Evolutionary conservation across 64 coral and sea anemone genomes (phyloP).

Genomic region (Catalaphyllia jardinei): DNA sequence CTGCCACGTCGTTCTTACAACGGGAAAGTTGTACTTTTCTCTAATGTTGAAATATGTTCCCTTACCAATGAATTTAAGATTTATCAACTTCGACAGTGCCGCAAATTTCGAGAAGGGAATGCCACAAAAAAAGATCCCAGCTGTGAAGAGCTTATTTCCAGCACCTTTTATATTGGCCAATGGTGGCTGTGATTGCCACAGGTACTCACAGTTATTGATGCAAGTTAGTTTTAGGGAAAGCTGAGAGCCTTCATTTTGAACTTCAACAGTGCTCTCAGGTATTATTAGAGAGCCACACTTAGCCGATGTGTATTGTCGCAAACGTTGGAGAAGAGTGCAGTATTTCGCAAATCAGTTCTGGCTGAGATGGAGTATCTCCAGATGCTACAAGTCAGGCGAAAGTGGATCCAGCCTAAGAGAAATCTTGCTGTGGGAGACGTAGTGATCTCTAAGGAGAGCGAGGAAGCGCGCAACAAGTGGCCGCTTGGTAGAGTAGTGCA

Average conservation of each 20-base stretch:
- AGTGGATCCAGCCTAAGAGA: no score
- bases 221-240: slow-evolving; percentile 36
- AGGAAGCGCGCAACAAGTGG: no score
- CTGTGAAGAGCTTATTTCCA: slow-evolving; percentile 35
- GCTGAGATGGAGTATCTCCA: no score
- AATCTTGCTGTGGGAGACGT: no score
- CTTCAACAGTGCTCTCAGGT: not conserved
- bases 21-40: slow-evolving; percentile 33
- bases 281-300: slow-evolving; percentile 12
- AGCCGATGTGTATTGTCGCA: no score
- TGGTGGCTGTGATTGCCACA: slow-evolving; percentile 47
- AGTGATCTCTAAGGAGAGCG: no score
- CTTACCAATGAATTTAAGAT: slow-evolving; percentile 37
- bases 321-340: no score
- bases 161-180: not conserved
- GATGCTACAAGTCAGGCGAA: no score
- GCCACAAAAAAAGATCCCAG: slow-evolving; percentile 23
- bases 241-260: slow-evolving; percentile 41
- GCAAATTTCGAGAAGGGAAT: slow-evolving; percentile 44
- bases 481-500: no score
- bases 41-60: slow-evolving; percentile 19
- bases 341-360: no score
- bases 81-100: slow-evolving; percentile 1
- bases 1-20: slow-evolving; percentile 27
- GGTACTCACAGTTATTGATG: slow-evolving; percentile 32